A percentile compares a stretch with the other conserved stretches of the same genome.
phyloP scores from a whole-genome alignment of 2,888 invertebrate genomes.

The Mythimna pallens region DNA sequence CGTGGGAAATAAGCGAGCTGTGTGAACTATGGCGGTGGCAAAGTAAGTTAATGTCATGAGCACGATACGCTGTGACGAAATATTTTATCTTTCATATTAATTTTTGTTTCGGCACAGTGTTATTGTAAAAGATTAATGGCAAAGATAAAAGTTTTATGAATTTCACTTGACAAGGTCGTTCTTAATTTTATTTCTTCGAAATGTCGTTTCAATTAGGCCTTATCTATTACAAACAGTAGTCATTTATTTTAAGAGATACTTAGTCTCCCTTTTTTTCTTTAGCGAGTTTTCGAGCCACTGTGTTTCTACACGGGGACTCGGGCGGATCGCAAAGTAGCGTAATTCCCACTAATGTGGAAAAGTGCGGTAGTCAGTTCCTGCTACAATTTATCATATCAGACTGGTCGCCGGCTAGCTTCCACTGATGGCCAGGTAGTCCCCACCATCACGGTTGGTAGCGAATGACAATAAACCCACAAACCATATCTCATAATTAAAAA shows the following conservation, averaged over 20 bases:
- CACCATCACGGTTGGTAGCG: no score
- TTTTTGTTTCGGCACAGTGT: conserved; percentile 51
- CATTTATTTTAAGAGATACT: background rate
- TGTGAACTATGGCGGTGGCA: conserved; percentile 65
- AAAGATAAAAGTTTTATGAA: conserved; percentile 48
- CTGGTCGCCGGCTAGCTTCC: no score
- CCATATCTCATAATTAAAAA: no score
- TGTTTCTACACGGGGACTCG: no score
- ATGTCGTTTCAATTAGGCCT: conserved; percentile 13
- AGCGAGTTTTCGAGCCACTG: no score
- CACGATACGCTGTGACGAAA: conserved; percentile 61
- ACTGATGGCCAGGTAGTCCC: no score
- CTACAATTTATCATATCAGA: background rate
- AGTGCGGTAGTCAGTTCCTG: no score
- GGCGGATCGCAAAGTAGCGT: no score
- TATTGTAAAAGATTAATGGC: conserved; percentile 56
- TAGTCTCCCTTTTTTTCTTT: background rate
- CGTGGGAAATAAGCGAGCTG: conserved; percentile 78
- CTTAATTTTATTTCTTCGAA: conserved; percentile 16
- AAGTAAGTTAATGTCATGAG: conserved; percentile 62
- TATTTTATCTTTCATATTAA: conserved; percentile 55
- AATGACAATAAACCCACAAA: no score
- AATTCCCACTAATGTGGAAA: no score
- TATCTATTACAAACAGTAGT: background rate
- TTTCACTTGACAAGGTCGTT: conserved; percentile 49